A percentile compares a stretch with the other conserved stretches of the same genome.
These are phyloP conservation scores for Tautogolabrus adspersus DNA, from an alignment of 2,113 vertebrate species.

Conservation along the genomic window DNA sequence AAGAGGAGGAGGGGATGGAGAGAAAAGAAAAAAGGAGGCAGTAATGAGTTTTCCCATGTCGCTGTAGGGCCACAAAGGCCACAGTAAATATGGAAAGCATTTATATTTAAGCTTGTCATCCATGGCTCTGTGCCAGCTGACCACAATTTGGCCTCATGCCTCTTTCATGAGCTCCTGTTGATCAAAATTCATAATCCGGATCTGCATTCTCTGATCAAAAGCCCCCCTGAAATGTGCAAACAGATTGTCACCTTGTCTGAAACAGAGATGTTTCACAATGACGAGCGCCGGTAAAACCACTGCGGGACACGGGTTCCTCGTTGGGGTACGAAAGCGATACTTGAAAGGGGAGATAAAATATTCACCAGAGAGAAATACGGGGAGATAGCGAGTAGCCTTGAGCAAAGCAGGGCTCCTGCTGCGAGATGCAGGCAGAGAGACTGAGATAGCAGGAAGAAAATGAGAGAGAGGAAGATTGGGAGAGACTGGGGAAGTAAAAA, in stretches of 20 bases:
- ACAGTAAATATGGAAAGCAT: constrained; percentile 37
- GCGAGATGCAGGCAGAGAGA: constrained; percentile 31
- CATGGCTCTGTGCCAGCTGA: constrained; percentile 42
- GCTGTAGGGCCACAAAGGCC: constrained; percentile 28
- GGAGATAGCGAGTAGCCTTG: constrained; percentile 59
- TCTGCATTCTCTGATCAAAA: constrained; percentile 59
- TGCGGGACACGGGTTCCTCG: constrained; percentile 32
- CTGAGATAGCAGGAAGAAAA: not conserved
- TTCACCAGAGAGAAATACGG: constrained; percentile 66
- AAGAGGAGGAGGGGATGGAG: constrained; percentile 2
- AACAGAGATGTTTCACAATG: constrained; percentile 52
- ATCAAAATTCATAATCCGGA: constrained; percentile 56
- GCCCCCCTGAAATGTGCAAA: constrained; percentile 37
- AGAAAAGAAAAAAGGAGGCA: constrained; percentile 17
- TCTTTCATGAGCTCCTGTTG: constrained; percentile 52
- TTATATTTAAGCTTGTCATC: constrained; percentile 37
- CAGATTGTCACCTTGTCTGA: constrained; percentile 52
- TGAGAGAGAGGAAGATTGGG: constrained; percentile 12
- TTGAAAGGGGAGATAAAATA: constrained; percentile 75
- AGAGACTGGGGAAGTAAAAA: not conserved
- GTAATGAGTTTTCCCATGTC: constrained; percentile 36
- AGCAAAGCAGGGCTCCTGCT: constrained; percentile 66
- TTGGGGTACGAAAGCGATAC: constrained; percentile 66
- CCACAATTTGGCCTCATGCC: constrained; percentile 54
- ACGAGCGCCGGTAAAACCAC: constrained; percentile 19